These are phyloP conservation scores for mouse (Mus musculus) DNA, from an alignment of 2,113 vertebrate species.

Conservation along the genomic window DNA sequence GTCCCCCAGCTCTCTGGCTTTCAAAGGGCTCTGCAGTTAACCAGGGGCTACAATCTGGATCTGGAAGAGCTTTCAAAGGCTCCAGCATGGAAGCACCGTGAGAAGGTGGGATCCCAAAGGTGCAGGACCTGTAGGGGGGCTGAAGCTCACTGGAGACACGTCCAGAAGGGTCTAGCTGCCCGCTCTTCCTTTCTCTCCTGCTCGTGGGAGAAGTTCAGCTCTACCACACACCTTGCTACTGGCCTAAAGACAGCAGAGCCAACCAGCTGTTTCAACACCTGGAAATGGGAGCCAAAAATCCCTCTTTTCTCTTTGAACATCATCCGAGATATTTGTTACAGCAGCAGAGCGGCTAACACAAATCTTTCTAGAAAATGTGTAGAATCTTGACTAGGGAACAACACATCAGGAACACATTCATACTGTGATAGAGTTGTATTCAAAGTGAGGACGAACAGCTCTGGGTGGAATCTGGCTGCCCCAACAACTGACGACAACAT, in stretches of 20 bases:
- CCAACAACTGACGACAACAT: constrained; percentile 29
- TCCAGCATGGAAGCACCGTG: no score
- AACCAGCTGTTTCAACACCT: not conserved
- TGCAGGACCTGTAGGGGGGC: not conserved
- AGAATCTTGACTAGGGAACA: constrained; percentile 16
- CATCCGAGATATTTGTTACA: not conserved
- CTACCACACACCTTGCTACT: not conserved
- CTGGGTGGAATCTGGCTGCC: constrained; percentile 36
- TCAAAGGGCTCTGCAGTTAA: not conserved
- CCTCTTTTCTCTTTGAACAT: not conserved
- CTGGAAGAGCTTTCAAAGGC: not conserved
- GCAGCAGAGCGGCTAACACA: not conserved
- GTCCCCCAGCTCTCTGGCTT: not conserved
- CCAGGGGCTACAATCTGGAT: not conserved
- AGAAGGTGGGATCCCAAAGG: no score
- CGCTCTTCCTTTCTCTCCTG: not conserved
- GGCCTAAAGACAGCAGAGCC: not conserved
- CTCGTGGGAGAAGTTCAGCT: not conserved
- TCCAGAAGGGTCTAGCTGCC: not conserved
- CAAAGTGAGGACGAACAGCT: not conserved
- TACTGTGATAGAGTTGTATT: constrained; percentile 1
- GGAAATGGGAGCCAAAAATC: not conserved
- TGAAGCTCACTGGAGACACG: not conserved
- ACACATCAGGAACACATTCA: not conserved
- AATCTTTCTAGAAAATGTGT: not conserved